Conservation (phyloP, 2,797 vertebrate species). For the Monodelphis domestica region DNA sequence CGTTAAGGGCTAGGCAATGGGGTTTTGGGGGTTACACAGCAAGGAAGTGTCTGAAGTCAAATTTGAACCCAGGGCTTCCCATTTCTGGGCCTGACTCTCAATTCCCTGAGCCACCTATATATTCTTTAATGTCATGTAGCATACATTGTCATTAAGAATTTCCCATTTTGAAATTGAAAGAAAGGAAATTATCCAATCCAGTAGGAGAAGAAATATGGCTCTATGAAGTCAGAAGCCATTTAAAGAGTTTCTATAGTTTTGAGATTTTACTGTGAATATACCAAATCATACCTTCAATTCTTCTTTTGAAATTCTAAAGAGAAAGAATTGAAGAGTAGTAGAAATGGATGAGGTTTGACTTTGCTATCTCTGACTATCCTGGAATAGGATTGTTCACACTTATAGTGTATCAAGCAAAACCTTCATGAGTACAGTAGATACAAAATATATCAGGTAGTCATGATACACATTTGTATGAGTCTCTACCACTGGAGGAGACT, state of each 20-base stretch:
- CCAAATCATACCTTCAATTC: neutral
- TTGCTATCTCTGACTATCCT: neutral
- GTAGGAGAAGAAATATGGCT: neutral
- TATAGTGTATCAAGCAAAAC: neutral
- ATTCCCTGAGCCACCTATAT: neutral
- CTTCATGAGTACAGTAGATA: neutral
- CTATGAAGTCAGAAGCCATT: neutral
- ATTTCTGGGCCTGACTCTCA: too few relatives aligned
- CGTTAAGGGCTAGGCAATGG: too few relatives aligned
- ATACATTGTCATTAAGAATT: neutral
- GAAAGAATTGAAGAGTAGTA: neutral
- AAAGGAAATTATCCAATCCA: neutral
- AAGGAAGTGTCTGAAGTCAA: too few relatives aligned
- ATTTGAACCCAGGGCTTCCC: too few relatives aligned
- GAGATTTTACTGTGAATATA: neutral
- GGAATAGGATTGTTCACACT: neutral
- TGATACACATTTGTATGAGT: neutral
- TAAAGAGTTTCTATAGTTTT: neutral
- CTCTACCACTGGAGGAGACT: neutral
- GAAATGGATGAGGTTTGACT: neutral
- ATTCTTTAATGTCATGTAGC: neutral
- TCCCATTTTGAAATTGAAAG: neutral
- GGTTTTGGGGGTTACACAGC: too few relatives aligned
- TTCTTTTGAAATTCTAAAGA: neutral
- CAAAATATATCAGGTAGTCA: neutral